phyloP scores from a whole-genome alignment of 2,797 vertebrate species.

The Notolepis coatsorum region DNA sequence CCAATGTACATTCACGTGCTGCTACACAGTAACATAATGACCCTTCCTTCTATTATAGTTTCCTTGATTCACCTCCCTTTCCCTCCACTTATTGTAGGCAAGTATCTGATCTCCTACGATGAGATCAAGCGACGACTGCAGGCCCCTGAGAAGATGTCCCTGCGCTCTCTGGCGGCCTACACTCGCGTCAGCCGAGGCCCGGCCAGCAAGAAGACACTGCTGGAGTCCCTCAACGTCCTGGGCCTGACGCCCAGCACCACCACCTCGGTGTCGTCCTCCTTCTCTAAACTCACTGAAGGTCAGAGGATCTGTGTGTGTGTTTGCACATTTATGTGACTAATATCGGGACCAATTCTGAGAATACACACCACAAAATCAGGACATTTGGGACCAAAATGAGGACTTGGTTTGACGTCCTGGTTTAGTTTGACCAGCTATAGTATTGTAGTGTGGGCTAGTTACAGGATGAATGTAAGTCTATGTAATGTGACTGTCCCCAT shows the following conservation, averaged over 20 bases:
- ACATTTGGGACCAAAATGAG: too few species aligned
- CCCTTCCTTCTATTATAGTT: too few species aligned
- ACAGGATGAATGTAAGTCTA: too few species aligned
- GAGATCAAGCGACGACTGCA: slow-evolving; percentile 84
- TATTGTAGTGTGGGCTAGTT: too few species aligned
- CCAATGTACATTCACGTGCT: too few species aligned
- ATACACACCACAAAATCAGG: too few species aligned
- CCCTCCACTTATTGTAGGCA: slow-evolving; percentile 52
- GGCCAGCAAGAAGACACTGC: slow-evolving; percentile 83
- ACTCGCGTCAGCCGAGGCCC: slow-evolving; percentile 86
- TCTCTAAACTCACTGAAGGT: slow-evolving; percentile 88
- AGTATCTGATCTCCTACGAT: slow-evolving; percentile 81
- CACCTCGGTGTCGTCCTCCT: slow-evolving; percentile 84
- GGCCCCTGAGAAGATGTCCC: slow-evolving; percentile 86
- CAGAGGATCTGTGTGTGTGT: slow-evolving; percentile 1
- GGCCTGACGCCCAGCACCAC: slow-evolving; percentile 84
- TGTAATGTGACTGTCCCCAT: too few species aligned
- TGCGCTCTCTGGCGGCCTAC: slow-evolving; percentile 85
- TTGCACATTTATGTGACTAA: background rate
- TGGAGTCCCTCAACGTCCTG: slow-evolving; percentile 80
- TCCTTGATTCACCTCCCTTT: too few species aligned
- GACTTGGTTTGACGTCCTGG: too few species aligned
- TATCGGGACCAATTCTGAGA: too few species aligned
- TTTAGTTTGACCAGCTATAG: too few species aligned
- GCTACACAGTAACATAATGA: too few species aligned